Percentiles rank a stretch among this genome's conserved stretches.
phyloP scores from a whole-genome alignment of 2,888 invertebrate species.

The Brachypalpus laphriformis region DNA sequence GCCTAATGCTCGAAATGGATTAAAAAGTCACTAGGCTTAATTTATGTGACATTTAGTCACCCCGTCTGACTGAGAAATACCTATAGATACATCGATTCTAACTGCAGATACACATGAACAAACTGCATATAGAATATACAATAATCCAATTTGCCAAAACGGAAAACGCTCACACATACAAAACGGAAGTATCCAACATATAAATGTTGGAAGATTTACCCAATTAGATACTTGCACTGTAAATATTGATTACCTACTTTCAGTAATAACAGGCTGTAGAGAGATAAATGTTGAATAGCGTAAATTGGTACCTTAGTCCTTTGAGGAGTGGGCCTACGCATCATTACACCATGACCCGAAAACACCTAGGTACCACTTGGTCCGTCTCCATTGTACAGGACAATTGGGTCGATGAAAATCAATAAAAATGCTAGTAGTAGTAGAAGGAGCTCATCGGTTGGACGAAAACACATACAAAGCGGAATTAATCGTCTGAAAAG shows the following conservation, averaged over 20 bases:
- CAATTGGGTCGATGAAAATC: slow-evolving; percentile 18
- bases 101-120: no score
- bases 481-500: slow-evolving; percentile 19
- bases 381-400: neutral
- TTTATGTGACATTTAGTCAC: slow-evolving; percentile 45
- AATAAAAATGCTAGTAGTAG: neutral
- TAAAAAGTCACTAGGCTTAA: slow-evolving; percentile 36
- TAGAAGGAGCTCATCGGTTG: neutral
- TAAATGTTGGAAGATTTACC: slow-evolving; percentile 3
- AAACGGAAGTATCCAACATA: neutral
- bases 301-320: slow-evolving; percentile 13
- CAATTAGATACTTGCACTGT: slow-evolving; percentile 15
- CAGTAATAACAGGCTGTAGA: neutral
- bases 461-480: slow-evolving; percentile 5
- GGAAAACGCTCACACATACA: neutral
- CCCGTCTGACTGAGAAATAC: neutral
- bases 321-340: slow-evolving; percentile 9
- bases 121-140: slow-evolving; percentile 4
- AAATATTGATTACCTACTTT: slow-evolving; percentile 24
- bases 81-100: neutral
- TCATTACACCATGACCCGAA: slow-evolving; percentile 9
- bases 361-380: neutral
- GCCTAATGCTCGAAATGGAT: slow-evolving; percentile 30
- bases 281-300: neutral
- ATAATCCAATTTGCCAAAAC: slow-evolving; percentile 42